These are phyloP conservation scores for Enteromius argenteus DNA, from an alignment of 2,797 vertebrate species.

Conservation along the genomic window DNA sequence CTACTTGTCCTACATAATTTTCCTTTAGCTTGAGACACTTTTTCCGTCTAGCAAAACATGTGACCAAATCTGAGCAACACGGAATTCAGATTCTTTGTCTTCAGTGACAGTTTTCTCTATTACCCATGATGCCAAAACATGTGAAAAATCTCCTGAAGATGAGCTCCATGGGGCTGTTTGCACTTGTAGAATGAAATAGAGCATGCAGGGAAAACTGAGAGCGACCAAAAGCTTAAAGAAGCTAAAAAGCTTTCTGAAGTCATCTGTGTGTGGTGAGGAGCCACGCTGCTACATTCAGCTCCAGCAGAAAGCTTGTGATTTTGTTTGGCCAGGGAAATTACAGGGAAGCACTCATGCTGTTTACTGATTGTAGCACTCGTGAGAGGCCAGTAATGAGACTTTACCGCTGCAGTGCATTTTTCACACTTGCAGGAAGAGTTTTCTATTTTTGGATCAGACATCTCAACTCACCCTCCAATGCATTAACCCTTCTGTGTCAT, in stretches of 20 bases:
- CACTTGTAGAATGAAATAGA: background rate
- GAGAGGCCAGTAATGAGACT: background rate
- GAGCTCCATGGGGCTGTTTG: background rate
- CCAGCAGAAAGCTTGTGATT: background rate
- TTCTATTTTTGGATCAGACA: slow-evolving; percentile 11
- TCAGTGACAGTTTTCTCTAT: background rate
- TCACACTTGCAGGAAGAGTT: background rate
- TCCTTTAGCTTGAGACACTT: background rate
- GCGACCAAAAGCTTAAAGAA: slow-evolving; percentile 9
- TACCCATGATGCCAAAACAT: background rate
- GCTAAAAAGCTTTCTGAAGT: background rate
- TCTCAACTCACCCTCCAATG: background rate
- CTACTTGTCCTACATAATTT: background rate
- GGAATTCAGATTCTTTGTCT: background rate
- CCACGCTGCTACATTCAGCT: background rate
- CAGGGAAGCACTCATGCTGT: background rate
- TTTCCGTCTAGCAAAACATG: background rate
- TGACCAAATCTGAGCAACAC: background rate
- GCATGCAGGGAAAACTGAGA: slow-evolving; percentile 9
- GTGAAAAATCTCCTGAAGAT: slow-evolving; percentile 4
- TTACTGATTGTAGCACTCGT: slow-evolving; percentile 12
- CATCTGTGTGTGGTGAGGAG: background rate
- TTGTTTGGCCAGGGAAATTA: slow-evolving; percentile 4
- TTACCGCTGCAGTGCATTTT: background rate
- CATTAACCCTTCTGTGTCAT: background rate